A percentile compares a stretch with the other conserved stretches of the same genome.
Evolutionary conservation across 2,113 vertebrate species (phyloP).

Genomic region (Poeciliopsis prolifica): DNA sequence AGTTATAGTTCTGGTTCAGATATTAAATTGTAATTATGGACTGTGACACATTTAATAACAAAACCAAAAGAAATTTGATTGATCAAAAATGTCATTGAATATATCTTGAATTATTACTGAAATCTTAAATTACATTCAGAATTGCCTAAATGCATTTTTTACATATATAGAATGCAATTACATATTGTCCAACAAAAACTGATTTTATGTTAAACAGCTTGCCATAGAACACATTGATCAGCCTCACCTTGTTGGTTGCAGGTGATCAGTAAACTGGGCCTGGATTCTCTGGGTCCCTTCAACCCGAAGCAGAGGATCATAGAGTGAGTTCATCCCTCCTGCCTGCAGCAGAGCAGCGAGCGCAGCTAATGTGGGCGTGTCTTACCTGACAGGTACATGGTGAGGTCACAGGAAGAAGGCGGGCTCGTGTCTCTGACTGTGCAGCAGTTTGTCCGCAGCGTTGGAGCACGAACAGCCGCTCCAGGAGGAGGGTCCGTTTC

Average conservation of each 20-base stretch:
- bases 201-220: too few relatives aligned
- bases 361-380: not conserved
- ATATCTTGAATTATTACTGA: too few relatives aligned
- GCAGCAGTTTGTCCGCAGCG: constrained; percentile 81
- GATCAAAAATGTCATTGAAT: too few relatives aligned
- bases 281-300: constrained; percentile 90
- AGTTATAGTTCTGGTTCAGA: too few relatives aligned
- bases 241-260: constrained; percentile 57
- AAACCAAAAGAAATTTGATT: too few relatives aligned
- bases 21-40: too few relatives aligned
- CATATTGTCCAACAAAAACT: too few relatives aligned
- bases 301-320: constrained; percentile 89
- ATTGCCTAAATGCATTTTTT: too few relatives aligned
- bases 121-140: too few relatives aligned
- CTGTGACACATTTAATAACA: too few relatives aligned
- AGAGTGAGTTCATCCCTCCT: constrained; percentile 82
- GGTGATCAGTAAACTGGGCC: constrained; percentile 90
- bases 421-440: constrained; percentile 81
- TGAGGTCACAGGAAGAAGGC: constrained; percentile 60
- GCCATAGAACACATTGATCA: not conserved
- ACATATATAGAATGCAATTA: too few relatives aligned
- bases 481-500: constrained; percentile 96
- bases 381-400: constrained; percentile 86
- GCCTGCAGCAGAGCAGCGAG: not conserved
- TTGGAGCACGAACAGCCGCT: constrained; percentile 84